These are phyloP conservation scores for Rattus rattus DNA, from an alignment of 2,113 vertebrate genomes.

Conservation along the genomic window DNA sequence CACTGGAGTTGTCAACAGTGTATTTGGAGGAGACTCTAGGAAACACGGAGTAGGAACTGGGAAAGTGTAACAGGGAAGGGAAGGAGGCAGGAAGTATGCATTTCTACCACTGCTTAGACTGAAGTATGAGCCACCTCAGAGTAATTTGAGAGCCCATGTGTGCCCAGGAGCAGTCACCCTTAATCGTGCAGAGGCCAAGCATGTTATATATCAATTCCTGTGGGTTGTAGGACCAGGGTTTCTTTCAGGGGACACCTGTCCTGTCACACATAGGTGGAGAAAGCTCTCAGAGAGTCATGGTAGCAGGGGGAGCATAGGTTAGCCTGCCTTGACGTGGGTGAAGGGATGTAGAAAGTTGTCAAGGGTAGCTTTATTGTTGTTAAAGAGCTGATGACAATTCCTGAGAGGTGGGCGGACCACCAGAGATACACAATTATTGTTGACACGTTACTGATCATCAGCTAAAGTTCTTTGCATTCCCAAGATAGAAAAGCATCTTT, in stretches of 20 bases:
- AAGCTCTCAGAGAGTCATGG: not conserved
- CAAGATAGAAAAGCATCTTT: not conserved
- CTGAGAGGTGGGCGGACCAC: not conserved
- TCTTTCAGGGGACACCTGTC: not conserved
- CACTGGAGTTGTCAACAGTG: not conserved
- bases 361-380: not conserved
- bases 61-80: not conserved
- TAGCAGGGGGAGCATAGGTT: not conserved
- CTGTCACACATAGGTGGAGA: not conserved
- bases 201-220: no score
- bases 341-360: not conserved
- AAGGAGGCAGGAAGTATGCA: not conserved
- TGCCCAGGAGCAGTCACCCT: not conserved
- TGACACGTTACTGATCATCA: no score
- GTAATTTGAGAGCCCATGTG: not conserved
- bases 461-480: not conserved
- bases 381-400: not conserved
- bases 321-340: accelerated
- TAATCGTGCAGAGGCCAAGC: not conserved
- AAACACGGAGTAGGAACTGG: not conserved
- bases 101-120: not conserved
- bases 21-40: not conserved
- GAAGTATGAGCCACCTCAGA: not conserved
- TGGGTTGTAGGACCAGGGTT: accelerated
- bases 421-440: not conserved